Evolutionary conservation across 2,113 vertebrate genomes (phyloP).

Genomic region (Anolis sagrei): DNA sequence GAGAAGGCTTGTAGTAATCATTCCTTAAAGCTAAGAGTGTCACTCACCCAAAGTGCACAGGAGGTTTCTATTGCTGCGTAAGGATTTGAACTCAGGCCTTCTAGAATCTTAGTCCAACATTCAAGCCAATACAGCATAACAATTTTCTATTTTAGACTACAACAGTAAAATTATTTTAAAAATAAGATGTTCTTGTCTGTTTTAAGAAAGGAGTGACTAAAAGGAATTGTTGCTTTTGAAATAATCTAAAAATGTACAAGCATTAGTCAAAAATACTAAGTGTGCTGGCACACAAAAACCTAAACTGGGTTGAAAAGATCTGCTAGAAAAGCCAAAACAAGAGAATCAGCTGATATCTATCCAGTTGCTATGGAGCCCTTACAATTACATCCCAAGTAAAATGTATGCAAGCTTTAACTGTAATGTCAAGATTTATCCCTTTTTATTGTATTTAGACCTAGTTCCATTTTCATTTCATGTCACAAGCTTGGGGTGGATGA

Average conservation of each 20-base stretch:
- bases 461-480: slow-evolving; percentile 54
- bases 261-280: not conserved
- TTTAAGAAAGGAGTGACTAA: not conserved
- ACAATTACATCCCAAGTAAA: slow-evolving; percentile 27
- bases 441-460: slow-evolving; percentile 42
- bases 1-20: not conserved
- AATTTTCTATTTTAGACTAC: not conserved
- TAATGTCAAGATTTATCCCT: slow-evolving; percentile 32
- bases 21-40: not conserved
- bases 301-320: slow-evolving; percentile 11
- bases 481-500: slow-evolving; percentile 49
- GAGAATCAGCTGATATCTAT: slow-evolving; percentile 46
- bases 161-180: not conserved
- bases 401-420: slow-evolving; percentile 41
- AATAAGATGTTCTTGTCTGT: not conserved
- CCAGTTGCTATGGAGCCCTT: slow-evolving; percentile 10
- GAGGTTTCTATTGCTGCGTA: not conserved
- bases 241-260: not conserved
- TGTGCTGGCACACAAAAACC: slow-evolving; percentile 1
- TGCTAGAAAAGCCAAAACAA: slow-evolving; percentile 32
- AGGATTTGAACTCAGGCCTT: not conserved
- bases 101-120: not conserved
- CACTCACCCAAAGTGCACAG: not conserved
- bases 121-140: not conserved
- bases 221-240: not conserved